Base-by-base conservation (phyloP, 2,113 vertebrate genomes). In the Turdus rufiventris region DNA sequence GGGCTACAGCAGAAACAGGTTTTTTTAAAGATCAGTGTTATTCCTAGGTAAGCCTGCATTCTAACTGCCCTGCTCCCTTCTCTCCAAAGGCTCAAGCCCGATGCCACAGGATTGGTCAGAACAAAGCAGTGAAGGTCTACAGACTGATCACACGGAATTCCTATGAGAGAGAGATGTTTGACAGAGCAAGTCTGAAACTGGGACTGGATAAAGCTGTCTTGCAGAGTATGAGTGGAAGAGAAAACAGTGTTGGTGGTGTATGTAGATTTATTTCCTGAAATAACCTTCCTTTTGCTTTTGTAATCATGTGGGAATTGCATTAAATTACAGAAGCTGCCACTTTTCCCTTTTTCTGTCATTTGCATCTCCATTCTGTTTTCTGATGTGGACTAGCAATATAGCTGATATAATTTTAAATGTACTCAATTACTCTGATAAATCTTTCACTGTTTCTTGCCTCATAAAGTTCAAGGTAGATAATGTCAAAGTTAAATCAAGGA, bases 111-210 rank as follows among this genome's bases (percentile, higher is more conserved):
- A 99, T 99, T 58, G 99, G 99, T 93, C 99, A 99, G 97, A 98
- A 99, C 98, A 99, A 99, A 96, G 99, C 99, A 25, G 99, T 99
- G 94, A 99, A 99, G 97, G 99, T 99, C 77, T 99, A 99, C 97
- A 98, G 99, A 21, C 97, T 99, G 89, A 99, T 99, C 96, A 99
- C 99, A 34, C 98, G 99, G 18, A 99, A 99, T 95, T 99, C 99
- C 0, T 99, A 99, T 42, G 99, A 99, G 81, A 98, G 99, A 62
- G 99, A 99, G 94, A 99, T 99, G 99, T 99, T 99, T 78, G 99
- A 99, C 97, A 98, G 99, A 47, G 99, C 99, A 90, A 99, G 99
- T 88, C 98, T 99, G 94, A 99, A 99, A 87, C 97, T 99, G 95
- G 99, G 99, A 33, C 97, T 99, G 87, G 99, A 99, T 97, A 99